Percentiles rank a stretch among this genome's conserved stretches.
phyloP scores from a whole-genome alignment of 2,888 invertebrate species.

The Dascillus cervinus region DNA sequence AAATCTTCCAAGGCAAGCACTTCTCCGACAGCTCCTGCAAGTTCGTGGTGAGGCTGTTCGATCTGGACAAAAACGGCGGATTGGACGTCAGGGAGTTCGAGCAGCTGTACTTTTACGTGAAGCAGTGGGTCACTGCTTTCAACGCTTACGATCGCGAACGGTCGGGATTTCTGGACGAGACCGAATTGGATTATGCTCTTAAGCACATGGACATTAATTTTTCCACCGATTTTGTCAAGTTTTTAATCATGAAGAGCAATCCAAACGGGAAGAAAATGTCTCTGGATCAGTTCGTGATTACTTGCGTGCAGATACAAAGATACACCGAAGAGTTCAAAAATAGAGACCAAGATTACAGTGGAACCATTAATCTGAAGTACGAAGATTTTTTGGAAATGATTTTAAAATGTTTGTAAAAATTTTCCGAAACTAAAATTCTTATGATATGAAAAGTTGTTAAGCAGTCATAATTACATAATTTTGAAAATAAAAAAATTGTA shows the following conservation, averaged over 20 bases:
- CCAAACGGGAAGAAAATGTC: constrained; percentile 30
- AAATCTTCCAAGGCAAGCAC: constrained; percentile 32
- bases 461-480: background rate
- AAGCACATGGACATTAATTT: constrained; percentile 34
- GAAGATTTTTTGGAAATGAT: constrained; percentile 37
- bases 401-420: constrained; percentile 24
- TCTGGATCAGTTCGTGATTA: constrained; percentile 36
- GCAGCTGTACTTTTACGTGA: constrained; percentile 33
- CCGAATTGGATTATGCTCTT: constrained; percentile 29
- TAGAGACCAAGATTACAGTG: constrained; percentile 31
- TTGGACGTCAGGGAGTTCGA: constrained; percentile 35
- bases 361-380: constrained; percentile 34
- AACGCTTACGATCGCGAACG: constrained; percentile 30
- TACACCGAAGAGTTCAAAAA: constrained; percentile 38
- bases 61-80: constrained; percentile 35
- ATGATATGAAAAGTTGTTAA: constrained; percentile 1
- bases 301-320: constrained; percentile 39
- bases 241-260: constrained; percentile 30
- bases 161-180: constrained; percentile 31
- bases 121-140: constrained; percentile 35
- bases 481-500: constrained; percentile 1
- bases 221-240: constrained; percentile 30
- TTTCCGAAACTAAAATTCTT: too few relatives aligned
- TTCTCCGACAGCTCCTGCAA: constrained; percentile 35
- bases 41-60: constrained; percentile 36